Percentiles rank a stretch among this genome's conserved stretches.
These are phyloP conservation scores for Sus scrofa DNA, from an alignment of 2,113 vertebrate species.

Conservation along the genomic window T2T-Sscrofa CM000826.6:105745001-105745500, in stretches of 20 bases:
- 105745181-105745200: neutral
- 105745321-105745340: neutral
- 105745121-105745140: neutral
- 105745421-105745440: neutral
- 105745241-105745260: neutral
- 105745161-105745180: neutral
- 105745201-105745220: neutral
- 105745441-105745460: neutral
- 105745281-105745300: neutral
- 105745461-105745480: neutral
- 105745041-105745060: slow-evolving; percentile 3
- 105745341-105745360: neutral
- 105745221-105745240: slow-evolving; percentile 14
- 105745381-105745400: neutral
- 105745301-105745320: neutral
- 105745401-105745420: neutral
- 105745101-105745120: neutral
- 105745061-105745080: neutral
- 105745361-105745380: neutral
- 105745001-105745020: neutral
- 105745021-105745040: neutral
- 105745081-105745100: neutral
- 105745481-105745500: neutral
- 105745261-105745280: neutral
- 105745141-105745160: neutral